These are phyloP conservation scores for Clitarchus hookeri DNA, from an alignment of 2,888 invertebrate species.

Conservation along the genomic window DNA sequence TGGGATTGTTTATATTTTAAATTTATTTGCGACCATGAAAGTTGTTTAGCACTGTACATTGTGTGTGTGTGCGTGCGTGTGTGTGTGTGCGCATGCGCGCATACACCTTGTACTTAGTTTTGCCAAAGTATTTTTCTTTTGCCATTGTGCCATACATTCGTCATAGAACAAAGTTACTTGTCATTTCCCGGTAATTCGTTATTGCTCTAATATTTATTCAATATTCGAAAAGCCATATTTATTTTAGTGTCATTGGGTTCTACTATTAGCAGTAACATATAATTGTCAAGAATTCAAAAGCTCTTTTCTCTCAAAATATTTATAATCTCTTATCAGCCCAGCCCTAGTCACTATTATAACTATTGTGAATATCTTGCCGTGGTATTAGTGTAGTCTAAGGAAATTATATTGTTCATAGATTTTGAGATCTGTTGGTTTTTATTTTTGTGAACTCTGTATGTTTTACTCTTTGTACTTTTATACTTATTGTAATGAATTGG, in stretches of 20 bases:
- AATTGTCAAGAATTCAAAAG: not conserved
- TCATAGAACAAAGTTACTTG: no score
- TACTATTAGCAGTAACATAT: not conserved
- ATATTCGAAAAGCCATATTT: not conserved
- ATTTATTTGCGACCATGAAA: no score
- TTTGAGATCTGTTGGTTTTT: not conserved
- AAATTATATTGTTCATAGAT: not conserved
- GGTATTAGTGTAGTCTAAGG: not conserved
- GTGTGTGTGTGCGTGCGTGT: no score
- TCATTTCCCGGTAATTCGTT: no score
- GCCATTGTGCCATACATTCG: no score
- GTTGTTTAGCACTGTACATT: no score
- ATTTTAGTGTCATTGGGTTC: not conserved
- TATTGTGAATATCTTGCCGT: not conserved
- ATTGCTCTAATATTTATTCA: no score
- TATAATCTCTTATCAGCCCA: not conserved
- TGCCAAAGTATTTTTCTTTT: no score
- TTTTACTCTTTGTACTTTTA: slow-evolving; percentile 14
- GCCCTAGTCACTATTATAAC: not conserved
- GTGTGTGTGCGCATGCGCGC: no score
- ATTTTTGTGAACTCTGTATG: not conserved
- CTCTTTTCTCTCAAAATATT: not conserved
- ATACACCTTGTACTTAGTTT: no score
- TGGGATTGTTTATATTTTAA: no score
- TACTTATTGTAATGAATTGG: not conserved